Evolutionary conservation across 1,140 invertebrate genomes (phyloP).

Genomic region (Pseudomyrmex dendroicus): DNA sequence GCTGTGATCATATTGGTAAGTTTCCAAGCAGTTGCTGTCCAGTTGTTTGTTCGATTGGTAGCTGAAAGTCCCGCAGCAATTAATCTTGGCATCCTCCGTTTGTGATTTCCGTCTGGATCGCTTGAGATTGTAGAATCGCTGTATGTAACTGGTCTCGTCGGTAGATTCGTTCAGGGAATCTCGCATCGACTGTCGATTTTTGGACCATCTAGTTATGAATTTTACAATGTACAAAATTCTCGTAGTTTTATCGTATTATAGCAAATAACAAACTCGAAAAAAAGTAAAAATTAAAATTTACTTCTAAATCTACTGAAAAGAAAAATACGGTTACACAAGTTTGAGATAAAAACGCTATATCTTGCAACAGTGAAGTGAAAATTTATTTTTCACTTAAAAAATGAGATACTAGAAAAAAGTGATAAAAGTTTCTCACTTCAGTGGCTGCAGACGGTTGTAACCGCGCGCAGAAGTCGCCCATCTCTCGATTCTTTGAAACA

Average conservation of each 20-base stretch:
- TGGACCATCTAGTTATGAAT: constrained; percentile 60
- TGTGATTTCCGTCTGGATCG: constrained; percentile 59
- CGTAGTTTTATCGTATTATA: too few relatives aligned
- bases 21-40: constrained; percentile 80
- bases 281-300: too few relatives aligned
- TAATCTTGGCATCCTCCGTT: constrained; percentile 77
- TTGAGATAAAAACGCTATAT: too few relatives aligned
- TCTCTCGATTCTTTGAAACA: constrained; percentile 81
- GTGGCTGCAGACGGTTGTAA: constrained; percentile 80
- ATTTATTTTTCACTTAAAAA: too few relatives aligned
- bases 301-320: too few relatives aligned
- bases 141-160: constrained; percentile 63
- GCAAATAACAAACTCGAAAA: too few relatives aligned
- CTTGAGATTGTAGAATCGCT: constrained; percentile 65
- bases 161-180: constrained; percentile 69
- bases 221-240: too few relatives aligned
- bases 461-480: constrained; percentile 80
- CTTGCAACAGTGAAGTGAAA: too few relatives aligned
- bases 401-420: too few relatives aligned
- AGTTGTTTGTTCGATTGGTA: constrained; percentile 81
- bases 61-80: constrained; percentile 78
- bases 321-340: too few relatives aligned
- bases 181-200: constrained; percentile 69
- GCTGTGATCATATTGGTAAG: constrained; percentile 82
- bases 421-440: constrained; percentile 43